phyloP scores from a whole-genome alignment of 2,888 invertebrate species.

The Galerucella pusilla region DNA sequence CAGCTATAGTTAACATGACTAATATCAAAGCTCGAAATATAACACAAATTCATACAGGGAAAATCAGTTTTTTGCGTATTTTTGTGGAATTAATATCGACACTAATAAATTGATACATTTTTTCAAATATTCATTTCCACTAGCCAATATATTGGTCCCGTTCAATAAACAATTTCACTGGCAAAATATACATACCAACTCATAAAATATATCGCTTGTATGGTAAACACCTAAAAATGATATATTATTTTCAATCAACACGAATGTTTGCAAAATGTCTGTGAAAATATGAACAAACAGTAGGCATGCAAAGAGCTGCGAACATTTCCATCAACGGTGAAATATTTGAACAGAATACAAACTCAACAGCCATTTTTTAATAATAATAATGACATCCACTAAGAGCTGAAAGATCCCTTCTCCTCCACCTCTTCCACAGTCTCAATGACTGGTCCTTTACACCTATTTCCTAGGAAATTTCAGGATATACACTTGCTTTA shows the following conservation, averaged over 20 bases:
- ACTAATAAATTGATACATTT: background rate
- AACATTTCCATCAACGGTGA: background rate
- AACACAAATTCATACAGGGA: too few species aligned
- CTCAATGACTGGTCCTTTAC: too few species aligned
- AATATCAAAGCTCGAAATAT: too few species aligned
- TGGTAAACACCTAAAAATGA: background rate
- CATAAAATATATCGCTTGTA: background rate
- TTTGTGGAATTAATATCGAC: too few species aligned
- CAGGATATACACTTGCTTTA: too few species aligned
- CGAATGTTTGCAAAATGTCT: background rate
- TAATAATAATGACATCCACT: too few species aligned
- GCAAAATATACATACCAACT: background rate
- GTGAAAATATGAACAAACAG: constrained; percentile 1
- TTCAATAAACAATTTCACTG: constrained; percentile 7
- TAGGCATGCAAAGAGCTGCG: background rate
- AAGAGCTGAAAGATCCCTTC: too few species aligned
- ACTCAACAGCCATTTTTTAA: too few species aligned
- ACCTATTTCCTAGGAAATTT: too few species aligned
- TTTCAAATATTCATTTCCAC: constrained; percentile 13
- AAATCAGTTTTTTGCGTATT: too few species aligned
- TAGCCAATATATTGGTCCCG: background rate
- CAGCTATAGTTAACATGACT: too few species aligned
- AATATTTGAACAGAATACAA: background rate
- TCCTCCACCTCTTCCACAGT: too few species aligned
- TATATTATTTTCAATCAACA: constrained; percentile 8